Conservation (phyloP, 2,888 invertebrate species). For the Eristalinus aeneus region DNA sequence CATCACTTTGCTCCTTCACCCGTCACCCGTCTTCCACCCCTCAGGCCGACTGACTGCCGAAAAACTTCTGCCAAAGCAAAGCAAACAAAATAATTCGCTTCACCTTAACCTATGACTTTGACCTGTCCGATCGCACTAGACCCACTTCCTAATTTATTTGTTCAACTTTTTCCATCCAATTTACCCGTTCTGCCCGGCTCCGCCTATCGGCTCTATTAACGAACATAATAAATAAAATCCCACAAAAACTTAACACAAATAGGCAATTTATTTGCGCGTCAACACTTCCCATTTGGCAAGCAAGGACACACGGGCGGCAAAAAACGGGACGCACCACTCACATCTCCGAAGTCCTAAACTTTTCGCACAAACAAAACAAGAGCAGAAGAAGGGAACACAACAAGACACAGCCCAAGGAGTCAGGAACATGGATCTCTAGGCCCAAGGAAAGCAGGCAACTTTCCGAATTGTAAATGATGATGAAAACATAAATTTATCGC, state of each 20-base stretch:
- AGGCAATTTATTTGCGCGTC: constrained; percentile 55
- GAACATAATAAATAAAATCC: constrained; percentile 39
- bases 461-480: constrained; percentile 56
- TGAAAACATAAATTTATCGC: constrained; percentile 62
- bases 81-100: constrained; percentile 34
- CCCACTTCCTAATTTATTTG: constrained; percentile 44
- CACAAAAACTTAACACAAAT: constrained; percentile 47
- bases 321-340: constrained; percentile 14
- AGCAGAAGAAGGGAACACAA: not conserved
- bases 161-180: constrained; percentile 32
- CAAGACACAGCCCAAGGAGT: too few species aligned
- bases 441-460: constrained; percentile 17
- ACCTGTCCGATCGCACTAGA: constrained; percentile 6
- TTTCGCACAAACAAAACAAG: not conserved
- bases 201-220: not conserved
- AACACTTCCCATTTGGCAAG: constrained; percentile 39
- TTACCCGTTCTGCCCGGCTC: not conserved
- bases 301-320: not conserved
- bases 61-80: constrained; percentile 22
- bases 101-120: constrained; percentile 45
- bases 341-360: not conserved
- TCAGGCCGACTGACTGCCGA: constrained; percentile 1
- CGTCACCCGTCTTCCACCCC: constrained; percentile 2
- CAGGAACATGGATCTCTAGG: too few species aligned
- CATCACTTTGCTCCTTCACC: constrained; percentile 7